Conservation (phyloP, 2,797 vertebrate species). For the Melanotaenia maccullochi region DNA sequence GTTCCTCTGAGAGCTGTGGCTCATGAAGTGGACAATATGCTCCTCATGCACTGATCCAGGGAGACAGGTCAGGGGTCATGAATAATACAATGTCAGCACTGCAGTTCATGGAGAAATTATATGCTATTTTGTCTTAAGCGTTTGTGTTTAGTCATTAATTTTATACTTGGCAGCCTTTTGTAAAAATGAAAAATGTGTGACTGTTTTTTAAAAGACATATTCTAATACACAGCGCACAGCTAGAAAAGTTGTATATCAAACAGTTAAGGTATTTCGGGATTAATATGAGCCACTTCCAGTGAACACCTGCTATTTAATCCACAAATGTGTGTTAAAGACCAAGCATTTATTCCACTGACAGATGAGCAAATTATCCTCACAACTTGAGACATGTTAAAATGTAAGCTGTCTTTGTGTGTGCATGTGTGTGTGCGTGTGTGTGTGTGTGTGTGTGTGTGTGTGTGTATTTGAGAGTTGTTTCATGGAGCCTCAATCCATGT, state of each 20-base stretch:
- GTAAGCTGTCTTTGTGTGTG: constrained; percentile 36
- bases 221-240: background rate
- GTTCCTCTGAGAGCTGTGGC: constrained; percentile 16
- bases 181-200: background rate
- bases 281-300: constrained; percentile 42
- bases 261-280: constrained; percentile 35
- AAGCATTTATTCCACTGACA: constrained; percentile 59
- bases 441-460: constrained; percentile 14
- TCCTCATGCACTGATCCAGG: constrained; percentile 3
- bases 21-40: constrained; percentile 3
- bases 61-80: background rate
- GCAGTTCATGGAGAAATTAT: background rate
- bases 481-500: background rate
- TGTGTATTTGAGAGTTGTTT: constrained; percentile 66
- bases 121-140: background rate
- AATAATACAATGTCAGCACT: background rate
- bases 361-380: constrained; percentile 57
- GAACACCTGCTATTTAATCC: constrained; percentile 42
- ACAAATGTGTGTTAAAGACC: constrained; percentile 55
- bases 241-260: constrained; percentile 39
- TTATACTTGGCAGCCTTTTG: background rate
- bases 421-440: constrained; percentile 11
- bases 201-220: background rate
- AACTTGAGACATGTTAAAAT: constrained; percentile 65
- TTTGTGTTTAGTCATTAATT: background rate